phyloP scores from a whole-genome alignment of 2,797 vertebrate genomes.

The Micrastur ruficollis region DNA sequence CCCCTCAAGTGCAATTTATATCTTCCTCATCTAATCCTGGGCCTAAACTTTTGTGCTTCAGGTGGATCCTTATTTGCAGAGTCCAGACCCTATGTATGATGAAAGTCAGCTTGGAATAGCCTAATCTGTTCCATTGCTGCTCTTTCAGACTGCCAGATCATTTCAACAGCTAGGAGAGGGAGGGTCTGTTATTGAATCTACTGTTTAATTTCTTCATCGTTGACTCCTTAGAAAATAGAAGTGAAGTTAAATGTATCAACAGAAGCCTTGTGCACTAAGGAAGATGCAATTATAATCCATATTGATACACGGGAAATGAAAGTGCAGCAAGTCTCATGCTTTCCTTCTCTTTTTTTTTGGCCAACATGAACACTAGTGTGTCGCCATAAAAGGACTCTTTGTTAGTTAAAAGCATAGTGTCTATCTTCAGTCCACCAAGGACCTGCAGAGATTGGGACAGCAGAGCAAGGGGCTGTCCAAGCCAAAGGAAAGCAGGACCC shows the following conservation, averaged over 20 bases:
- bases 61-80: not conserved
- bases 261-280: not conserved
- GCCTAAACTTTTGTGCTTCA: not conserved
- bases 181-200: not conserved
- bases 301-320: not conserved
- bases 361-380: not conserved
- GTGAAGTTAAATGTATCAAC: not conserved
- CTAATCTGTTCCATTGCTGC: not conserved
- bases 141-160: not conserved
- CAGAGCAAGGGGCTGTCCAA: not conserved
- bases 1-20: not conserved
- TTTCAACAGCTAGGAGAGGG: not conserved
- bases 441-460: not conserved
- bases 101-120: not conserved
- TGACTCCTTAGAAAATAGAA: not conserved
- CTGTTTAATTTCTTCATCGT: not conserved
- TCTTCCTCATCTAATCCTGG: fast-evolving
- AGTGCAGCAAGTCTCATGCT: not conserved
- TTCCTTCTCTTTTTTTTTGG: not conserved
- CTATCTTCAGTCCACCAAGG: not conserved
- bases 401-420: not conserved
- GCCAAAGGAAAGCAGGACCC: not conserved
- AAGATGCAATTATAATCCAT: not conserved
- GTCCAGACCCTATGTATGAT: not conserved
- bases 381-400: not conserved